phyloP scores from a whole-genome alignment of 1,140 invertebrate genomes.

The Drosophila eugracilis region DNA sequence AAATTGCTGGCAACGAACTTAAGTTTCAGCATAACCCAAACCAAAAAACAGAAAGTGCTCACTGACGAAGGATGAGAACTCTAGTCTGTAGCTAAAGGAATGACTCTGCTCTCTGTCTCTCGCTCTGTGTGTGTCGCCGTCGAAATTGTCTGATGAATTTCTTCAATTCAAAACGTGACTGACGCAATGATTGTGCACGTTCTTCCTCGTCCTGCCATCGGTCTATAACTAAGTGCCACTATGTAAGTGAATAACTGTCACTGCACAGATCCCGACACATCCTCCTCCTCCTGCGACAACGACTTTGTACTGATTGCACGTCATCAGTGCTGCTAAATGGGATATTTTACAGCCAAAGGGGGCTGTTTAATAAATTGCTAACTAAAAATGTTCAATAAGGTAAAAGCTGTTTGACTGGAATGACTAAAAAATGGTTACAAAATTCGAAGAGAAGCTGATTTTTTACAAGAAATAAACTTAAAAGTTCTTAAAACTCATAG shows the following conservation, averaged over 20 bases:
- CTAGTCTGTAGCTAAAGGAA: constrained; percentile 24
- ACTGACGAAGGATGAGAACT: constrained; percentile 8
- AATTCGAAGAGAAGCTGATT: too few species aligned
- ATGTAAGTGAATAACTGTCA: constrained; percentile 78
- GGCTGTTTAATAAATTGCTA: neutral
- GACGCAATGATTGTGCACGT: constrained; percentile 80
- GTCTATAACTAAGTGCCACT: constrained; percentile 77
- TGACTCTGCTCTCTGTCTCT: too few species aligned
- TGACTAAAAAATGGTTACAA: too few species aligned
- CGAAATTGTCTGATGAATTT: constrained; percentile 78
- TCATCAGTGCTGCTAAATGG: constrained; percentile 3
- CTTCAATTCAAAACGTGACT: constrained; percentile 82
- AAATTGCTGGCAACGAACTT: constrained; percentile 57
- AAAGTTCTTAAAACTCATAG: too few species aligned
- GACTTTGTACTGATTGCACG: constrained; percentile 14
- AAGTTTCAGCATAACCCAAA: constrained; percentile 23
- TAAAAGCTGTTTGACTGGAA: too few species aligned
- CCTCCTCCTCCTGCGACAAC: too few species aligned
- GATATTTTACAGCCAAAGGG: neutral
- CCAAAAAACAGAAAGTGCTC: neutral
- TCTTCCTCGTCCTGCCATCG: constrained; percentile 35
- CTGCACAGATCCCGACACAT: constrained; percentile 53
- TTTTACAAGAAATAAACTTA: too few species aligned
- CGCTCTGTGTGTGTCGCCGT: constrained; percentile 45
- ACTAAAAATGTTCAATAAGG: neutral